phyloP scores from a whole-genome alignment of 2,797 vertebrate genomes.

The Sarcoramphus papa region DNA sequence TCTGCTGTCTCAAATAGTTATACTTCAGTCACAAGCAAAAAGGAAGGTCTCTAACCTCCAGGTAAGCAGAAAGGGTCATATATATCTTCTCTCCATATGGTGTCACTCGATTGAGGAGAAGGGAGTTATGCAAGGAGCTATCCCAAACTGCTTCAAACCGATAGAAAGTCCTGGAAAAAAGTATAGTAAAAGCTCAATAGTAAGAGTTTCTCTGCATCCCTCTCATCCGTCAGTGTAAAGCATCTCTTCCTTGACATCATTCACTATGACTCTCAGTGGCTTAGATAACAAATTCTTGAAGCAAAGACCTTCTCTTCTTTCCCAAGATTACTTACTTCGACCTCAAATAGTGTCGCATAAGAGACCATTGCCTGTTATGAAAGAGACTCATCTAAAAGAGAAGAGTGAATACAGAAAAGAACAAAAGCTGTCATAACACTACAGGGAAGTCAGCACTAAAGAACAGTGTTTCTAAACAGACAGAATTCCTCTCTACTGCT shows the following conservation, averaged over 20 bases:
- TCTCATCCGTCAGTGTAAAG: not conserved
- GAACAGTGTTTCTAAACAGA: not conserved
- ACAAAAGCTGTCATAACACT: not conserved
- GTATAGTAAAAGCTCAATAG: not conserved
- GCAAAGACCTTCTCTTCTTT: not conserved
- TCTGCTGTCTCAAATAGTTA: not conserved
- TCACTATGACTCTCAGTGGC: not conserved
- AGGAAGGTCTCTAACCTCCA: conserved; percentile 83
- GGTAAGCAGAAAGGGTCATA: conserved; percentile 96
- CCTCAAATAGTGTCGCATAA: not conserved
- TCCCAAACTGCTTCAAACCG: conserved; percentile 98
- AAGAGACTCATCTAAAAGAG: not conserved
- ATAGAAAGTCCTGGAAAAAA: conserved; percentile 87
- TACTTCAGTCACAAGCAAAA: not conserved
- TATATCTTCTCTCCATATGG: conserved; percentile 97
- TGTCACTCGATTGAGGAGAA: conserved; percentile 94
- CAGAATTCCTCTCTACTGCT: not conserved
- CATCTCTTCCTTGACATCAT: not conserved
- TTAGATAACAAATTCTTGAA: not conserved
- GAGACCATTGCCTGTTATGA: not conserved
- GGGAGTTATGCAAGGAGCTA: conserved; percentile 97
- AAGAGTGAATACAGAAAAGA: not conserved
- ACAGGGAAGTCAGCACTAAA: not conserved
- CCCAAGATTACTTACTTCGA: not conserved
- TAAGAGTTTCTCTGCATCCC: not conserved